Evolutionary conservation across 2,113 vertebrate species (phyloP).

Genomic region (Craseonycteris thonglongyai): DNA sequence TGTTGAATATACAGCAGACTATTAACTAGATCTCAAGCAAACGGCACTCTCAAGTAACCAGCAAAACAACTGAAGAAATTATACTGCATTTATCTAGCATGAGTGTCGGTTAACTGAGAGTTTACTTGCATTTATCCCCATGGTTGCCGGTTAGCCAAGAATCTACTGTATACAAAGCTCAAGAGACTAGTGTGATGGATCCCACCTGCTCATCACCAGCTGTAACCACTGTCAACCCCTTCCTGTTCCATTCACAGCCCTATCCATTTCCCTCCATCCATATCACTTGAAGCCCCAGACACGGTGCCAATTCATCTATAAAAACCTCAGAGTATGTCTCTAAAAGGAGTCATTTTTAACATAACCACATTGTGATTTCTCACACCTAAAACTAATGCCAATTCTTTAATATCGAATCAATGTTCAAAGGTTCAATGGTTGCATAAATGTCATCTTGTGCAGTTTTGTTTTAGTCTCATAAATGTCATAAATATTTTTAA

Average conservation of each 20-base stretch:
- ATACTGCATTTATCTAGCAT: no score
- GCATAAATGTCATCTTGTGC: background rate
- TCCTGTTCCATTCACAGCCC: accelerated
- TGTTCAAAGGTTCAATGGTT: background rate
- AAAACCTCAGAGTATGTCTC: background rate
- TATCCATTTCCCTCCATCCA: background rate
- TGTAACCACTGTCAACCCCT: background rate
- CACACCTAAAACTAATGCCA: background rate
- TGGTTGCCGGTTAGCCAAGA: no score
- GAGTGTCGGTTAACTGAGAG: no score
- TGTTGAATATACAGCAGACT: background rate
- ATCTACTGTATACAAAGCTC: background rate
- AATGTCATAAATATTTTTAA: background rate
- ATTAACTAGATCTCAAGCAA: no score
- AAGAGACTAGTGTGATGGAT: background rate
- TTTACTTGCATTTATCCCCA: no score
- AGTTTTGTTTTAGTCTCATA: background rate
- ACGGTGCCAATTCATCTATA: background rate
- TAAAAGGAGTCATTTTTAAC: background rate
- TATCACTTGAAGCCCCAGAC: background rate
- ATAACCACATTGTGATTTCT: background rate
- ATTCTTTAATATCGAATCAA: background rate
- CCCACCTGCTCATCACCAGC: accelerated
- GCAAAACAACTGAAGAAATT: no score
- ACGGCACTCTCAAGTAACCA: no score